Evolutionary conservation across 2,113 vertebrate species (phyloP), one percentile per base, ranked within the genome.

Genomic region (Polyodon spathula): DNA sequence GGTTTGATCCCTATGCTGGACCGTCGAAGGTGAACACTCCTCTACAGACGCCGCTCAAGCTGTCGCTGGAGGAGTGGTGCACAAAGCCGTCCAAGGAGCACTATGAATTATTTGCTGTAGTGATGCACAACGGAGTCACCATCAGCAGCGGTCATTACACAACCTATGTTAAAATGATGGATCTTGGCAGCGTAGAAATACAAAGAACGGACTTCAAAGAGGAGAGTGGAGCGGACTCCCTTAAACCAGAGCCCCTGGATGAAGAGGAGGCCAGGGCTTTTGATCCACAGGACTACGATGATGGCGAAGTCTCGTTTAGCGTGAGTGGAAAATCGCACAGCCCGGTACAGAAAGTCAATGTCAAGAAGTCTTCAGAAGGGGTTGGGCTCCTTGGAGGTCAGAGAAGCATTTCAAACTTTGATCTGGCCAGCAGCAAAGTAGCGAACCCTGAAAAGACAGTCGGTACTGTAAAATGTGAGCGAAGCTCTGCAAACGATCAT

Each of bases 101-200:
- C 69, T 98, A 98, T 14, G 85, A 91, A 60, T 78, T 98, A 5
- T 98, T 98, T 46, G 96, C 92, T 0, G 93, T 98, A 64, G 92
- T 98, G 37, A 98, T 98, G 96, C 96, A 98, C 75, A 98, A 93
- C 7, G 96, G 96, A 41, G 84, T 97, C 64, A 97, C 95, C 6
- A 98, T 98, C 68, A 95, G 93, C 84, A 97, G 95, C 10, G 96
- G 96, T 27, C 96, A 98, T 72, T 98, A 98, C 77, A 98, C 95
- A 2, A 89, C 96, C 55, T 98, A 88, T 17, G 82, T 97, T 65
- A 92, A 89, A 77, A 82, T 98, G 64, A 86, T 84, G 0, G 85
- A 90, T 54, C 81, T 97, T 14, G 84, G 81, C n/a, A 82, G 88
- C 42, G 73, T 75, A 6, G 66, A 73, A 6, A 71, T 75, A 61